Conservation (phyloP, 2,797 vertebrate species). For the Esox masquinongy region DNA sequence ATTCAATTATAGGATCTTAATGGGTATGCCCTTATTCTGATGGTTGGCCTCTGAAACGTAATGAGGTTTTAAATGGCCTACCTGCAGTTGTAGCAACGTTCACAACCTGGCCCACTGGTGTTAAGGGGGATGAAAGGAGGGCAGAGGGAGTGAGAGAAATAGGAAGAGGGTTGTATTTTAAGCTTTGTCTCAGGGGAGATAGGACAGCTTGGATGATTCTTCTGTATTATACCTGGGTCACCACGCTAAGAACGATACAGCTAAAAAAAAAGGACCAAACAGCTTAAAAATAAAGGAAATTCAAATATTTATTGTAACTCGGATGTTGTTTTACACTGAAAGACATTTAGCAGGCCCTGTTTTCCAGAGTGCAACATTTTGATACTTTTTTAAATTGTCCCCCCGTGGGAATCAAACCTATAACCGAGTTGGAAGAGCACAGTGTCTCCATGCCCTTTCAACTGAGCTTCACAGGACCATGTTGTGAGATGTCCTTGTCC, state of each 20-base stretch:
- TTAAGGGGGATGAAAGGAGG: background rate
- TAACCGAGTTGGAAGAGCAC: no score
- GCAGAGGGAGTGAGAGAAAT: background rate
- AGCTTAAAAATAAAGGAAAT: background rate
- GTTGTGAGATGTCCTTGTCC: no score
- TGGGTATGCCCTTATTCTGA: background rate
- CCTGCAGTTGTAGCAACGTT: background rate
- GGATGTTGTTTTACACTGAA: background rate
- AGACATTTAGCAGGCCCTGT: no score
- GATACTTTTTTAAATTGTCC: no score
- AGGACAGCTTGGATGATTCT: background rate
- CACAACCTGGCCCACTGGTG: background rate
- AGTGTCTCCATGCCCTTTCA: no score
- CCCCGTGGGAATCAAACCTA: no score
- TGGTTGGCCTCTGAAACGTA: constrained; percentile 1
- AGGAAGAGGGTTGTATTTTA: constrained; percentile 10
- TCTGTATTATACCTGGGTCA: constrained; percentile 1
- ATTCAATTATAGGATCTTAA: background rate
- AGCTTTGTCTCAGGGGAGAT: constrained; percentile 7
- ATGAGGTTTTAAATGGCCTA: constrained; percentile 13
- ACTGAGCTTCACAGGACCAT: no score
- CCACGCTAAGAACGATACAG: background rate
- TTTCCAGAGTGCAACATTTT: no score
- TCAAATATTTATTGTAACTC: background rate
- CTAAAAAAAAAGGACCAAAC: background rate